Evolutionary conservation across 2,797 vertebrate genomes (phyloP).

Genomic region (Alfaro cultratus): DNA sequence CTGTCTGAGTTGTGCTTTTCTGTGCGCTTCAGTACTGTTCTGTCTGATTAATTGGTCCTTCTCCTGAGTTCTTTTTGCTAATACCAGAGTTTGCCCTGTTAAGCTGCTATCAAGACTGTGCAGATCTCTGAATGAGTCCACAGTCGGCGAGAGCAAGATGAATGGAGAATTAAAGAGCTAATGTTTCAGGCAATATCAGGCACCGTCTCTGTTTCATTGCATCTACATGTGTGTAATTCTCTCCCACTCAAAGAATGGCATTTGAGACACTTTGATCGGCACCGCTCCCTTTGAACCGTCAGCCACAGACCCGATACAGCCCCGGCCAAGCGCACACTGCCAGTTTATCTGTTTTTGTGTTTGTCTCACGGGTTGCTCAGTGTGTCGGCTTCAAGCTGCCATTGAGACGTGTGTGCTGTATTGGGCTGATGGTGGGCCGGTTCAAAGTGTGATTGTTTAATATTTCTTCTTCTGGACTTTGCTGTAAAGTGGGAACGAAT

Average conservation of each 20-base stretch:
- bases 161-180: constrained; percentile 68
- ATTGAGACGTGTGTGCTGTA: constrained; percentile 41
- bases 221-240: constrained; percentile 64
- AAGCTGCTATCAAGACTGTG: constrained; percentile 83
- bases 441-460: constrained; percentile 63
- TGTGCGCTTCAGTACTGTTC: constrained; percentile 74
- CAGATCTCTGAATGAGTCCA: constrained; percentile 74
- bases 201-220: constrained; percentile 68
- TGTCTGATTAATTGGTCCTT: constrained; percentile 74
- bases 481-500: constrained; percentile 69
- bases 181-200: constrained; percentile 76
- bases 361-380: constrained; percentile 48
- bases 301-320: constrained; percentile 56
- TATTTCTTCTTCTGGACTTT: constrained; percentile 67
- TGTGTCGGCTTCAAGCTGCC: constrained; percentile 41
- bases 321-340: constrained; percentile 48
- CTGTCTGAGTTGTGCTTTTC: constrained; percentile 68
- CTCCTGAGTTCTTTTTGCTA: constrained; percentile 78
- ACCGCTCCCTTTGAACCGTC: constrained; percentile 64
- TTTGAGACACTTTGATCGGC: constrained; percentile 60
- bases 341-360: constrained; percentile 58
- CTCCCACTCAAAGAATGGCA: constrained; percentile 65
- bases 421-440: constrained; percentile 52
- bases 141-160: constrained; percentile 69
- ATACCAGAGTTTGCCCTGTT: constrained; percentile 83